Conservation (phyloP, 53 echinoderm and acorn worm genomes). For the Echinometra lucunter region DNA sequence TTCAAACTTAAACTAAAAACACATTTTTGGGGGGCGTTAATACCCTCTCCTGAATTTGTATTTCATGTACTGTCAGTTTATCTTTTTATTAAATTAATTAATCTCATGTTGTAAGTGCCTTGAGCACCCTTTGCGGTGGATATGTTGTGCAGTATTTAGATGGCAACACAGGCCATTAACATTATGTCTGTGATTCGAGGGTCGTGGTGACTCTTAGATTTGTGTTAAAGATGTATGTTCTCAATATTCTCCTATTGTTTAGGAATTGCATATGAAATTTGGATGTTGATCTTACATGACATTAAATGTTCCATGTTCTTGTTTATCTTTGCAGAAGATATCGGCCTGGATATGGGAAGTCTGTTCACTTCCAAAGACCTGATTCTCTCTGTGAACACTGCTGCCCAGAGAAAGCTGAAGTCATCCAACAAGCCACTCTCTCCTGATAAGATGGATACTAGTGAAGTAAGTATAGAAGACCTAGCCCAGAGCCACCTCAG, state of each 20-base stretch:
- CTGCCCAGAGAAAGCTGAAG: slow-evolving; percentile 75
- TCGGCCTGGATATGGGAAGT: background rate
- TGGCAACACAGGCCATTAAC: no score
- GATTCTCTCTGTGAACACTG: slow-evolving; percentile 68
- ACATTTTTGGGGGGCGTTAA: no score
- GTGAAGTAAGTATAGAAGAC: slow-evolving; percentile 55
- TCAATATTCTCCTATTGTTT: background rate
- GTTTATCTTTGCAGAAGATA: slow-evolving; percentile 53
- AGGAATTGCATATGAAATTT: background rate
- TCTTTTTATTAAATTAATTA: no score
- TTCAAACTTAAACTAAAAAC: no score
- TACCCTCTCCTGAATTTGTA: no score
- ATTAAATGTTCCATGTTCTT: background rate
- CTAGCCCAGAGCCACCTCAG: slow-evolving; percentile 64
- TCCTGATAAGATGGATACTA: slow-evolving; percentile 49
- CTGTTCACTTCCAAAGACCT: slow-evolving; percentile 47
- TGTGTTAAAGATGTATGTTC: no score
- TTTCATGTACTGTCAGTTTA: no score
- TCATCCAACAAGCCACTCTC: slow-evolving; percentile 52
- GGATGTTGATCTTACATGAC: background rate
- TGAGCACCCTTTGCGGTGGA: no score
- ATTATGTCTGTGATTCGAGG: no score
- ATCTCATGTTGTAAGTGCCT: no score
- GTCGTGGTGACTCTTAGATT: no score
- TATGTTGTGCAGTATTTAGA: no score